A percentile compares a stretch with the other conserved stretches of the same genome.
Evolutionary conservation across 2,113 vertebrate species (phyloP).

Genomic region (Otus sunia): DNA sequence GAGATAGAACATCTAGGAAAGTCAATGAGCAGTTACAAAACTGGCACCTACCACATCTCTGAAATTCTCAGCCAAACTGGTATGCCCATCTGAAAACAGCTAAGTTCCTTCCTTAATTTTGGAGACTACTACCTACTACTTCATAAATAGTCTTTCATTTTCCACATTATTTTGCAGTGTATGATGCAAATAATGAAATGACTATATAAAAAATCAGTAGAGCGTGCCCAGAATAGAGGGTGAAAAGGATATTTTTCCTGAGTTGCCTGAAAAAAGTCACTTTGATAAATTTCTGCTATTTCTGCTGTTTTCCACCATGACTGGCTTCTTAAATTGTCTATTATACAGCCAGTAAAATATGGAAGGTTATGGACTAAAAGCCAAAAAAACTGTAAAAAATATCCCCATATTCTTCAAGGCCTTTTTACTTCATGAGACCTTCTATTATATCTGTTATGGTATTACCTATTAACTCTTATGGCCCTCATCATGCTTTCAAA

Average conservation of each 20-base stretch:
- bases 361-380: not conserved
- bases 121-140: not conserved
- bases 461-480: not conserved
- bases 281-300: not conserved
- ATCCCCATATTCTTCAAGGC: not conserved
- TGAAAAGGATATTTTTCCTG: not conserved
- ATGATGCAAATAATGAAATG: slow-evolving; percentile 8
- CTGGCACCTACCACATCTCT: slow-evolving; percentile 27
- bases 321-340: not conserved
- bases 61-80: not conserved
- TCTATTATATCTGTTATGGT: not conserved
- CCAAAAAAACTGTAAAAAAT: not conserved
- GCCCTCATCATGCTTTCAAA: not conserved
- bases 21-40: slow-evolving; percentile 53
- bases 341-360: not conserved
- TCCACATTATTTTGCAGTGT: not conserved
- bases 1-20: slow-evolving; percentile 70
- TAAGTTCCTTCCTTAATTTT: not conserved
- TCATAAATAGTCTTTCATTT: not conserved
- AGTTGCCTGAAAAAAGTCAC: not conserved
- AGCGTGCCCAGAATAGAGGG: not conserved
- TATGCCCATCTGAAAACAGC: not conserved
- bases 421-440: not conserved
- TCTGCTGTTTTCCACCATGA: not conserved
- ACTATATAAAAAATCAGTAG: not conserved